Conservation (phyloP, 2,888 invertebrate genomes). For the Acrobasis consociella region DNA sequence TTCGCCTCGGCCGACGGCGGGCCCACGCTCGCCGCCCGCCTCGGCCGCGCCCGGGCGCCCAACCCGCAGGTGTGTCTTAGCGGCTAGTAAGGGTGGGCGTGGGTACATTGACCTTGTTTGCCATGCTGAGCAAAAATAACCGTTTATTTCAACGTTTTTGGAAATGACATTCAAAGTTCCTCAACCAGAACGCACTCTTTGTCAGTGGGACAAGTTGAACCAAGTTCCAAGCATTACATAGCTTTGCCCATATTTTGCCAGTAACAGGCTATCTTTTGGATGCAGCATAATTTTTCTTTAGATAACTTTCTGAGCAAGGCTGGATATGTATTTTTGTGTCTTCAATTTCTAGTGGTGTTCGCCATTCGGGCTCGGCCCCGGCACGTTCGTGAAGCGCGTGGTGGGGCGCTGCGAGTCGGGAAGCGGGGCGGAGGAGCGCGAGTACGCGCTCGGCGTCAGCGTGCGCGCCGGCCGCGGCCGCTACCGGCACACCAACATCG, state of each 20-base stretch:
- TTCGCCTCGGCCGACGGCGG: conserved; percentile 95
- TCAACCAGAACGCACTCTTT: no score
- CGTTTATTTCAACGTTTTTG: no score
- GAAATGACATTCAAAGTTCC: no score
- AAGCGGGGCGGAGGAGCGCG: conserved; percentile 78
- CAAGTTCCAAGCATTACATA: no score
- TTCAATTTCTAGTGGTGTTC: conserved; percentile 88
- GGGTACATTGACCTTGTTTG: no score
- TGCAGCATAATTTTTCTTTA: no score
- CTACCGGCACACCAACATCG: conserved; percentile 95
- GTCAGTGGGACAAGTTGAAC: no score
- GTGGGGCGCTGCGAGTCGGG: conserved; percentile 73
- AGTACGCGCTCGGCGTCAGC: conserved; percentile 94
- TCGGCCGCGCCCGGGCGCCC: conserved; percentile 85
- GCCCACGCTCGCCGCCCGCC: conserved; percentile 88
- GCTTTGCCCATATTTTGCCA: no score
- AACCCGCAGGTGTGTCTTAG: conserved; percentile 58
- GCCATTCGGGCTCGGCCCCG: conserved; percentile 92
- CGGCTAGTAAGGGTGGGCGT: no score
- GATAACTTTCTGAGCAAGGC: no score
- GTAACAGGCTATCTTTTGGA: no score
- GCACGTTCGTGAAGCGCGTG: conserved; percentile 86
- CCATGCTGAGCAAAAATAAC: no score
- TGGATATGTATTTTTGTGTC: not conserved
- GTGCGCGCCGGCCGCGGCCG: conserved; percentile 94